Evolutionary conservation across 2,113 vertebrate genomes (phyloP), one percentile per base, ranked within the genome.

Genomic region (Tor tambroides): DNA sequence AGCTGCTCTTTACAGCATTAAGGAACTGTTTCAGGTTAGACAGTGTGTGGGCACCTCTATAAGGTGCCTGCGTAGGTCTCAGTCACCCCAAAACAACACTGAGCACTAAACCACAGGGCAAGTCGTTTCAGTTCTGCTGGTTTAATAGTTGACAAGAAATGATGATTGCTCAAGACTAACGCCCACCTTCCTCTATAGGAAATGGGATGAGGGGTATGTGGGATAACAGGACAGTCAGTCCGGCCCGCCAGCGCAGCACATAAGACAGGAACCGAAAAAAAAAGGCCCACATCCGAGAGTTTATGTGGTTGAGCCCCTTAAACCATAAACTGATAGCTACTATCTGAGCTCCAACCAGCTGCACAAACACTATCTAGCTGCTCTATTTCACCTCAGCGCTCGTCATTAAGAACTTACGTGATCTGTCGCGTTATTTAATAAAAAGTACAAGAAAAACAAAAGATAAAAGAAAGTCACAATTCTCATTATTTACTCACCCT

Each of bases 151-250:
- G 69, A 74, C 11, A 2, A 0, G 35, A 43, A 35, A 14, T 23
- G 71, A 5, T 17, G 46, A 11, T 78, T 86, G n/a, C 65, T 74
- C 75, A 84, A 56, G 85, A 12, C 38, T 14, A 35, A 85, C 71
- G 72, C 82, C 75, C 41, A 85, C 77, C 41, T 83, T 78, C 35
- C 46, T 75, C 3, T 81, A 79, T 28, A 85, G 82, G 84, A 91
- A 85, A 71, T 75, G 9, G 35, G 7, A 80, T 11, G 11, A 46
- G 72, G 23, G 28, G 30, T 32, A 15, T 23, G 49, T 80, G 54
- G 38, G 12, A 76, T 26, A 26, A 76, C 21, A 4, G 30, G 78
- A n/a, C 35, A 61, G 23, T n/a, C n/a, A n/a, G n/a, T 15, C 38
- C 38, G 11, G 61, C 14, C 28, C 2, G 11, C 2, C 12, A 2